These are phyloP conservation scores for Pseudococcus longispinus DNA, from an alignment of 2,888 invertebrate genomes.

Conservation along the genomic window DNA sequence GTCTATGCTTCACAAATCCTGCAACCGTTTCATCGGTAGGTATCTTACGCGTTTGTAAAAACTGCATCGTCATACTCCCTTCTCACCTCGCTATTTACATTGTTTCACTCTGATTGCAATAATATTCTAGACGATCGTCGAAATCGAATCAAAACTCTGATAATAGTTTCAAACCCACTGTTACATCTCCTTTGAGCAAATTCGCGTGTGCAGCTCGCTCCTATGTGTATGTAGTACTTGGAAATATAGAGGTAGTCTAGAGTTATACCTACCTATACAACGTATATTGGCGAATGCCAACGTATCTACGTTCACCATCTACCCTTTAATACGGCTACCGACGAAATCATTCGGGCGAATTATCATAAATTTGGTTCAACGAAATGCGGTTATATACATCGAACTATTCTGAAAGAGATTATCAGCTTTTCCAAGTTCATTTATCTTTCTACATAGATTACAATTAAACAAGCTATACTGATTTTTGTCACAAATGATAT, in stretches of 20 bases:
- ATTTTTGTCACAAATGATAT: conserved; percentile 14
- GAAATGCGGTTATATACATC: conserved; percentile 10
- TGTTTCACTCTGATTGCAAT: conserved; percentile 25
- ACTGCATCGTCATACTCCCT: conserved; percentile 8
- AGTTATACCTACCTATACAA: neutral
- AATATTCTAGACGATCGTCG: neutral
- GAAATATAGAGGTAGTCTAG: no score
- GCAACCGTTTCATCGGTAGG: neutral
- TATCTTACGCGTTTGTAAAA: neutral
- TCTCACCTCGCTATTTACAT: neutral
- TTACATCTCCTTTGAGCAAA: neutral
- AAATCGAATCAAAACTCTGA: neutral
- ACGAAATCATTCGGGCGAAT: conserved; percentile 41
- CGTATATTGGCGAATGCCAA: neutral
- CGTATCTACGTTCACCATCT: conserved; percentile 36
- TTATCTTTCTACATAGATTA: conserved; percentile 21
- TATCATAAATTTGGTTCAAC: conserved; percentile 46
- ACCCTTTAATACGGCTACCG: conserved; percentile 22
- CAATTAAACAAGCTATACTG: conserved; percentile 29
- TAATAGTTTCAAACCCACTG: neutral
- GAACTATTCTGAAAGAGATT: conserved; percentile 14
- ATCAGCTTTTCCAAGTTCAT: conserved; percentile 33
- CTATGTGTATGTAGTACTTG: no score
- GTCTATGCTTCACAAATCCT: neutral
- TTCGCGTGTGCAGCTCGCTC: neutral